Base-by-base conservation (phyloP, 2,113 vertebrate genomes). In the Megalops atlanticus region DNA sequence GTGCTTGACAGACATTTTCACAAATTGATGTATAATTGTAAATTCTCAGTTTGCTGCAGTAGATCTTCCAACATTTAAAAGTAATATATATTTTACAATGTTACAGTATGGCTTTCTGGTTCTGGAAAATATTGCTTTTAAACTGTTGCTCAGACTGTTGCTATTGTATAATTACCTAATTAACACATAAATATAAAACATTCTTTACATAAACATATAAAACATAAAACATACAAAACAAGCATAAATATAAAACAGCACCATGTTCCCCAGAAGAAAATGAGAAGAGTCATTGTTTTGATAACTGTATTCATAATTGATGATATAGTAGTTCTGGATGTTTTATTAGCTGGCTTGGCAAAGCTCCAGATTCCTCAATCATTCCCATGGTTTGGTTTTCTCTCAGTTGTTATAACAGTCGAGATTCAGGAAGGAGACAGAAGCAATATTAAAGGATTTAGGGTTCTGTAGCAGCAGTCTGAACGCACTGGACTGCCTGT, bases 361-460 rank as follows among this genome's bases (percentile, higher is more conserved):
- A 69, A 27, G 54, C 80, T n/a, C 18, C 71, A 52, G 31, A 47
- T 18, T 76, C 74, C 75, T 68, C 82, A 86, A 84, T 88, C 85
- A 81, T 88, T 90, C 85, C 81, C 79, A 78, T 82, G 84, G 36
- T 85, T 84, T 69, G 71, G n/a, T 81, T 71, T 87, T 71, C 64
- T 70, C 81, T 73, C 87, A 81, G 78, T 85, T 85, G 80, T 85
- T 88, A 74, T 81, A 84, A 82, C 76, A 82, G 77, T 88, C 86
- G 83, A 77, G 82, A 83, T 89, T 91, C 87, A 87, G 88, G 83
- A 91, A 91, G 91, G 83, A 82, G 84, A 82, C 58, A 86, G 54
- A 87, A 72, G 80, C 83, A 87, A 89, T 86, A 89, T 84, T 85
- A 91, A 90, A 89, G 82, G 82, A 83, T 85, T 88, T 89, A 82